phyloP scores from a whole-genome alignment of 2,797 vertebrate genomes.

The Hoplostethus mediterraneus region DNA sequence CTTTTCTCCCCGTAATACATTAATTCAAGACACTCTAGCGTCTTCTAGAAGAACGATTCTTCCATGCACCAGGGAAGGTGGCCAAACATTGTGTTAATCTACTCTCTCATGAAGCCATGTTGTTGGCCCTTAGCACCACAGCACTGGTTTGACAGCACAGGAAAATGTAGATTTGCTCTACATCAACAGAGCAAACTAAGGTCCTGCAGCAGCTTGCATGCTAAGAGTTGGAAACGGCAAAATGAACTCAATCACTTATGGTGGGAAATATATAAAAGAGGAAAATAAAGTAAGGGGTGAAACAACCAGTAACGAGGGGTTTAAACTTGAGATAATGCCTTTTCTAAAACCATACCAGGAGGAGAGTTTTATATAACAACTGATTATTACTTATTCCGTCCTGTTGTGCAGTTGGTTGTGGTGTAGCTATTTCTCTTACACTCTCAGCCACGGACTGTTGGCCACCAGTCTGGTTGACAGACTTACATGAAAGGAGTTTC shows the following conservation, averaged over 20 bases:
- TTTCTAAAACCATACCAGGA: constrained; percentile 25
- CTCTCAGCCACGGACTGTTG: constrained; percentile 6
- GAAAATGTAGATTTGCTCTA: constrained; percentile 32
- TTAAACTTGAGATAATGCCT: neutral
- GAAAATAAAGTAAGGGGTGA: neutral
- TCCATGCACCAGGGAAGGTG: neutral
- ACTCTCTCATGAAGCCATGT: constrained; percentile 10
- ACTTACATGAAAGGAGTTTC: constrained; percentile 40
- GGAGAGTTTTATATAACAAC: constrained; percentile 18
- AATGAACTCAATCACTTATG: neutral
- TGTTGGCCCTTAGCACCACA: neutral
- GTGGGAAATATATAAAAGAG: constrained; percentile 3
- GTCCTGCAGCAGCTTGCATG: constrained; percentile 24
- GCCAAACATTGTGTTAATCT: constrained; percentile 4
- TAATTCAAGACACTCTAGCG: constrained; percentile 25
- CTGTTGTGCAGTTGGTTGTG: neutral
- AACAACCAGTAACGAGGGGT: constrained; percentile 10
- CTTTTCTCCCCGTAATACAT: constrained; percentile 27
- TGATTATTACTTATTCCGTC: constrained; percentile 6
- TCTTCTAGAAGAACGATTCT: neutral
- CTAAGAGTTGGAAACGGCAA: constrained; percentile 3
- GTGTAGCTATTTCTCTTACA: constrained; percentile 2
- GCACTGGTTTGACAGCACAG: constrained; percentile 26
- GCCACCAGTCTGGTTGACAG: constrained; percentile 18
- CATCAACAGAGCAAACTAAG: constrained; percentile 15